phyloP scores from a whole-genome alignment of 2,797 vertebrate species.

The Cyprinodon diabolis region DNA sequence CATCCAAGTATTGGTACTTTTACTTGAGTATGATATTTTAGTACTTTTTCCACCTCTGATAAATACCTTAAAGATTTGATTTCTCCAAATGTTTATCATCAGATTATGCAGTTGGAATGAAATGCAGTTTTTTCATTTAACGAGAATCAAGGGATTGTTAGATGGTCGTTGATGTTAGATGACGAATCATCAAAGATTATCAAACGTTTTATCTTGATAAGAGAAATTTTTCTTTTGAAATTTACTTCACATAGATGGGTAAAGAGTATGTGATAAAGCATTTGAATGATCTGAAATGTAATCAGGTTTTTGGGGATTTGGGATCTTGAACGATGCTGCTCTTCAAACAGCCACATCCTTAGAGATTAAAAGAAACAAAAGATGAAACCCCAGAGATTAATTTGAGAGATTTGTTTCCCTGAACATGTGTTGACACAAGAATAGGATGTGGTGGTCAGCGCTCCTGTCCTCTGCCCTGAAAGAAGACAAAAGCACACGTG shows the following conservation, averaged over 20 bases:
- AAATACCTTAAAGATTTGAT: background rate
- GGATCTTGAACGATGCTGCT: background rate
- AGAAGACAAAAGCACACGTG: conserved; percentile 48
- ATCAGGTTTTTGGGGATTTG: background rate
- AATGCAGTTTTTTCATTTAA: background rate
- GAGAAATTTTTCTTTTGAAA: background rate
- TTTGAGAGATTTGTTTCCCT: conserved; percentile 3
- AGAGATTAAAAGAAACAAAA: conserved; percentile 1
- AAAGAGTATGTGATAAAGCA: background rate
- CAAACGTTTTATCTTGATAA: background rate
- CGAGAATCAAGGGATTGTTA: no score
- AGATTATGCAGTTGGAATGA: background rate
- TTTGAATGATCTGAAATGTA: no score
- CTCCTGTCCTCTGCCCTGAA: conserved; percentile 25
- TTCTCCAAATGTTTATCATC: no score
- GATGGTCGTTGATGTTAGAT: no score
- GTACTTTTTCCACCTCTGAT: no score
- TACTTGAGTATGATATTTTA: no score
- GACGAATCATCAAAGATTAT: no score
- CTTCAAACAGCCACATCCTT: conserved; percentile 30
- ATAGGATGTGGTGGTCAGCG: conserved; percentile 24
- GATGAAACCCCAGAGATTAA: conserved; percentile 27
- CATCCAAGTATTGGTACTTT: no score
- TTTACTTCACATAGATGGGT: background rate
- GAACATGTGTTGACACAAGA: conserved; percentile 6